Evolutionary conservation across 1,140 invertebrate genomes (phyloP), one percentile per base, ranked within the genome.

Genomic region (Maniola jurtina): DNA sequence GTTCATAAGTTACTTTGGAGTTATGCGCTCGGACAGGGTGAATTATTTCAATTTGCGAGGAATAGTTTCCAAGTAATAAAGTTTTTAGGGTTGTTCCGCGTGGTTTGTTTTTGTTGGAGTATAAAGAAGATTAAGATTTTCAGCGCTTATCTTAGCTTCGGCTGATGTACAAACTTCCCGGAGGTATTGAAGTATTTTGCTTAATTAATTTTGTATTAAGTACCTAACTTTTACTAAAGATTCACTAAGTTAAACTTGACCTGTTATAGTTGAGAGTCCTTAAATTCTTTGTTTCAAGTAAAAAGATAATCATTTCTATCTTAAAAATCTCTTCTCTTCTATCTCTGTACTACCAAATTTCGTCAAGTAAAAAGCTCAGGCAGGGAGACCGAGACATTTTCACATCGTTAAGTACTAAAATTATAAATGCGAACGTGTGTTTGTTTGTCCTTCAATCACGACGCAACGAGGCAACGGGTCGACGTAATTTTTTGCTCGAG

Each of bases 21-120:
- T 83, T 79, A 83, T 83, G 79, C 73, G 69, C 68, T 75, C 67
- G 74, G 71, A 75, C 77, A 66, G 72, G 67, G 75, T 82, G 80
- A 86, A 84, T 86, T 84, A 86, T 86, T 83, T 80, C 77, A 80
- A 81, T 83, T 84, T 80, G 74, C 79, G 74, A 80, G 68, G 78
- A 84, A 84, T 81, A 81, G 79, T 88, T 88, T 80, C 65, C 63
- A 80, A 78, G 77, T 80, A 76, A 75, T 71, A 72, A 81, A 83
- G 71, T 86, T 86, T 84, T 83, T 80, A 81, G 79, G 75, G 75
- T 77, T 78, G 73, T 70, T 79, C 77, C 77, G 80, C 80, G 76
- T 84, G 80, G 79, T 75, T 81, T 71, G 68, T 77, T 81, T 82
- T 80, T 77, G 70, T 74, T 75, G 58, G 70, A 57, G 58, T 71